Conservation (phyloP, 2,797 vertebrate species). For the Sciurus vulgaris region DNA sequence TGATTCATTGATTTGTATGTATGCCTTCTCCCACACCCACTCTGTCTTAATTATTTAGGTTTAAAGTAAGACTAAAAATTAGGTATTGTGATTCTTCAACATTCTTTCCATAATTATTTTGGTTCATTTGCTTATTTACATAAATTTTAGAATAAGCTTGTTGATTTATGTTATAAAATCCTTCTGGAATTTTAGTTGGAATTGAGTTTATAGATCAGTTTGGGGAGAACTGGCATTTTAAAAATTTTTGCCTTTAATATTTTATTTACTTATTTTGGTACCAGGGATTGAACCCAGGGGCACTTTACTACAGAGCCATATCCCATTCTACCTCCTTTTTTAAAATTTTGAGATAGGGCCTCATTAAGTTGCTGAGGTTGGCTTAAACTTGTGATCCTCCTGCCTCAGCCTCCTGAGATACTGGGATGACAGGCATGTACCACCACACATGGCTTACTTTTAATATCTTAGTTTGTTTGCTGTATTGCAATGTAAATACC, state of each 20-base stretch:
- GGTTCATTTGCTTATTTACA: background rate
- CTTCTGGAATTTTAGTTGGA: background rate
- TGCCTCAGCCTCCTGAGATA: too few species aligned
- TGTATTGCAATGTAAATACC: background rate
- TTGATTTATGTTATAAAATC: background rate
- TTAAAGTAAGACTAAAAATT: background rate
- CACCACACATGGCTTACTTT: background rate
- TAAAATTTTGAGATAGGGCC: too few species aligned
- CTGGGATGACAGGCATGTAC: too few species aligned
- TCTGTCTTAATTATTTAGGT: background rate
- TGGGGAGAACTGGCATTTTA: background rate
- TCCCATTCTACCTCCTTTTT: too few species aligned
- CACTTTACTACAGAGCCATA: background rate
- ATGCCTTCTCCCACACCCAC: background rate
- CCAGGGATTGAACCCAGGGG: background rate
- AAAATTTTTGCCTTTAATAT: background rate
- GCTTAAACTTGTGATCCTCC: too few species aligned
- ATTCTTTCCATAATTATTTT: conserved; percentile 32
- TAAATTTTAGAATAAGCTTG: background rate
- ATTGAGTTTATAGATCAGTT: background rate
- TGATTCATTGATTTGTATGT: background rate
- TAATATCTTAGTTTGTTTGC: conserved; percentile 41
- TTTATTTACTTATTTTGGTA: background rate
- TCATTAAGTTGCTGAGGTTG: too few species aligned
- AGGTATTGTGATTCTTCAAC: background rate